Conservation (phyloP, 1,140 invertebrate species). For the Pseudobourletiella spinata region DNA sequence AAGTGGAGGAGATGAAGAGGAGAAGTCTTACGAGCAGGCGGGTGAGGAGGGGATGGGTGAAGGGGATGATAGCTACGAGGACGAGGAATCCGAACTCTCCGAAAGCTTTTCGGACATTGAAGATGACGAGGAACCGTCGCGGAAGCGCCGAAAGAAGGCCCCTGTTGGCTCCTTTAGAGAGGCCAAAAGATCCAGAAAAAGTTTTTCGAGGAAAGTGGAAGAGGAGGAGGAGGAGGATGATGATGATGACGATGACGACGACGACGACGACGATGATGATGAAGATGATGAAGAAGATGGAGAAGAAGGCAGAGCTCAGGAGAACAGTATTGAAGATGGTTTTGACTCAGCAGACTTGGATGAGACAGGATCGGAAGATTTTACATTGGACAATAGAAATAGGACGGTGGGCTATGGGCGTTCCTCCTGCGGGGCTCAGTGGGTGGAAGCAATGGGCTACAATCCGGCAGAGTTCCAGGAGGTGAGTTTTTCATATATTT, state of each 20-base stretch:
- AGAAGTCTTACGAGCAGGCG: background rate
- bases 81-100: constrained; percentile 1
- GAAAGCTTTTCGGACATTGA: background rate
- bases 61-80: background rate
- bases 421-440: background rate
- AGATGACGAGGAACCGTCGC: background rate
- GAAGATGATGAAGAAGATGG: too few relatives aligned
- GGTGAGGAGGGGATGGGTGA: background rate
- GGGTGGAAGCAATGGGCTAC: background rate
- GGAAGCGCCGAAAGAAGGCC: background rate
- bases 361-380: background rate
- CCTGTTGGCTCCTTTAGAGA: background rate
- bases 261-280: background rate
- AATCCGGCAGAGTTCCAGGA: constrained; percentile 9
- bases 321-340: background rate
- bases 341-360: background rate
- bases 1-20: too few relatives aligned
- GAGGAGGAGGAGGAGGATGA: background rate
- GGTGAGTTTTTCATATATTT: constrained; percentile 1
- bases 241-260: background rate
- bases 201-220: background rate
- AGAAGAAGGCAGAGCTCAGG: background rate
- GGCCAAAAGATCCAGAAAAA: background rate
- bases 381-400: background rate
- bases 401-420: background rate